Percentiles rank a stretch among this genome's conserved stretches.
phyloP scores from a whole-genome alignment of 2,113 vertebrate species.

The Psittacus erithacus region DNA sequence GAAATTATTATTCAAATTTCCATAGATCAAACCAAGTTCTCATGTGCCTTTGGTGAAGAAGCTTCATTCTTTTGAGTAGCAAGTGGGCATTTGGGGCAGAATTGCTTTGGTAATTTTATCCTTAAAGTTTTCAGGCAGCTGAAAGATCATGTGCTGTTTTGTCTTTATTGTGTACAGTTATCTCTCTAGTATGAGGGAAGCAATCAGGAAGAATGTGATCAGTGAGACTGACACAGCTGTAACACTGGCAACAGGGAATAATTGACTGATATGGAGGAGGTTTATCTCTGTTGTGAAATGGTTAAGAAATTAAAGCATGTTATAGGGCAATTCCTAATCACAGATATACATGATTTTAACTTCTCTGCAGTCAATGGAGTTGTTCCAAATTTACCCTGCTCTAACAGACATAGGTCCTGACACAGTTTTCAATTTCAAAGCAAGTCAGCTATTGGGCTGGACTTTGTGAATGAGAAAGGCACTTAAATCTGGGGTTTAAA shows the following conservation, averaged over 20 bases:
- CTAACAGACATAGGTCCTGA: not conserved
- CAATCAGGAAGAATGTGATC: not conserved
- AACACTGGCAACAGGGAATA: not conserved
- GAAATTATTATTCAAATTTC: not conserved
- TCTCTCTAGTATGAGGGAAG: not conserved
- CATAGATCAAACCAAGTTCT: not conserved
- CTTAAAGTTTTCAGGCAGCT: slow-evolving; percentile 44
- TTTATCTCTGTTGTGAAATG: not conserved
- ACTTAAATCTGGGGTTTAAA: slow-evolving; percentile 26
- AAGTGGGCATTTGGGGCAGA: not conserved
- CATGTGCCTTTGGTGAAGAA: not conserved
- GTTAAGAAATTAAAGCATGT: slow-evolving; percentile 45
- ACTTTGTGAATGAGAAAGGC: slow-evolving; percentile 12
- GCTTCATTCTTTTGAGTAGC: not conserved
- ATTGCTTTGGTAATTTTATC: slow-evolving; percentile 31
- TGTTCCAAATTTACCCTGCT: not conserved
- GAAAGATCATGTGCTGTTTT: slow-evolving; percentile 22
- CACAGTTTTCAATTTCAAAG: slow-evolving; percentile 15
- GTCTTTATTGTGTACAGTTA: slow-evolving; percentile 4
- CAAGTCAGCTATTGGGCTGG: not conserved
- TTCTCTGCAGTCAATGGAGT: not conserved
- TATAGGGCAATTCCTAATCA: not conserved
- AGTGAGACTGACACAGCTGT: not conserved
- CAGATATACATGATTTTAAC: not conserved
- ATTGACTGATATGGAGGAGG: not conserved